These are phyloP conservation scores for Aegypius monachus DNA, from an alignment of 2,113 vertebrate species.

Conservation along the genomic window DNA sequence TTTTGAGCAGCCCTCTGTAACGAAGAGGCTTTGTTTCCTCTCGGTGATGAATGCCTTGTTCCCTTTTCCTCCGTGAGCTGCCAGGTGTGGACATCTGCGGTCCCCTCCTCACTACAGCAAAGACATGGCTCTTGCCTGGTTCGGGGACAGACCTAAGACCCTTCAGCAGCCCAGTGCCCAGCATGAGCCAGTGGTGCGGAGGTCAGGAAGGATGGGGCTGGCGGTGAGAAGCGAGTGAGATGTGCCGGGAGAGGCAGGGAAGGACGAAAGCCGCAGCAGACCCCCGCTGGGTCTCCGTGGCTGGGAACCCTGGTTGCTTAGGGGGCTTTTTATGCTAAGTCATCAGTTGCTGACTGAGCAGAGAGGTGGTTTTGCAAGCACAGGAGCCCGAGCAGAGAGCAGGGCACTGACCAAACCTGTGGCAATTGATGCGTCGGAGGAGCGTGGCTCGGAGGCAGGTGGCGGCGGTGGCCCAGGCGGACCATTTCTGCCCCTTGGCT, in stretches of 20 bases:
- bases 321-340: background rate
- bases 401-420: background rate
- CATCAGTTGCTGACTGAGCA: background rate
- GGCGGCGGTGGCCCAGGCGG: background rate
- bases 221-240: fast-evolving
- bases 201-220: background rate
- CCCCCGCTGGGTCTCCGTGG: no score
- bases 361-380: background rate
- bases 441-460: background rate
- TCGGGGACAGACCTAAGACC: background rate
- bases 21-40: background rate
- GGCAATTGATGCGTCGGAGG: fast-evolving
- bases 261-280: fast-evolving
- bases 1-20: background rate
- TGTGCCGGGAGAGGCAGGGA: background rate
- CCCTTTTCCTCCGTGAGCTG: background rate
- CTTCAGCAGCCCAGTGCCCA: background rate
- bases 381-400: background rate
- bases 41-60: fast-evolving
- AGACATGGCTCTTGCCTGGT: background rate
- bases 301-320: background rate
- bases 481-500: background rate
- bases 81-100: background rate
- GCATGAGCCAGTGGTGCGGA: fast-evolving
- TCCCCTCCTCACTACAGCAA: background rate